A percentile compares a stretch with the other conserved stretches of the same genome.
These are phyloP conservation scores for Pedicia rivosa DNA, from an alignment of 2,888 invertebrate genomes.

Conservation along the genomic window DNA sequence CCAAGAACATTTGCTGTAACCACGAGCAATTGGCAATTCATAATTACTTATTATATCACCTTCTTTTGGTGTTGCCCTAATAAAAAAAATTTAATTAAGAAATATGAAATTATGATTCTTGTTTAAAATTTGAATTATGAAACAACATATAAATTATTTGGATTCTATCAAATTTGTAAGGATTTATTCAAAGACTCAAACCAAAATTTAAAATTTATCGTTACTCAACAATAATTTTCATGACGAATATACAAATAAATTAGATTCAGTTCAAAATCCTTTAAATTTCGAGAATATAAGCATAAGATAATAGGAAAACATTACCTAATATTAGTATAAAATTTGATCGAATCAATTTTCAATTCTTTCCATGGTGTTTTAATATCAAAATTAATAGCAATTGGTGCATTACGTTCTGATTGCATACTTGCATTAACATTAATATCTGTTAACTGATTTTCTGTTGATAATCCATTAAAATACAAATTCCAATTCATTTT, in stretches of 20 bases:
- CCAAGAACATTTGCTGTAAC: conserved; percentile 34
- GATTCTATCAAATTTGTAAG: no score
- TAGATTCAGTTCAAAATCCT: no score
- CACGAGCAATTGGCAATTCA: conserved; percentile 29
- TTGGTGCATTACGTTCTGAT: conserved; percentile 13
- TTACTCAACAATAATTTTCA: no score
- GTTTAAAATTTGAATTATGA: background rate
- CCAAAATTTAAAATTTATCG: no score
- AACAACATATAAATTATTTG: background rate
- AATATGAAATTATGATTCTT: background rate
- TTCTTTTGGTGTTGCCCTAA: conserved; percentile 15
- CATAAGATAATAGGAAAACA: no score
- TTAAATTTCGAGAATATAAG: no score
- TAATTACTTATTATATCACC: conserved; percentile 27
- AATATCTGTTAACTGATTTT: conserved; percentile 23
- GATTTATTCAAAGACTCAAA: no score
- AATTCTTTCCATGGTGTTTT: conserved; percentile 26
- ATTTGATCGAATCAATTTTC: conserved; percentile 20
- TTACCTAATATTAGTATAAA: background rate
- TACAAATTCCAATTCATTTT: conserved; percentile 31
- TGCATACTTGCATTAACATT: conserved; percentile 22
- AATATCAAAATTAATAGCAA: conserved; percentile 20
- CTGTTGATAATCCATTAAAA: conserved; percentile 23
- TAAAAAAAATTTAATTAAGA: background rate
- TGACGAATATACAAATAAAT: no score